A percentile compares a stretch with the other conserved stretches of the same genome.
These are phyloP conservation scores for Engystomops pustulosus DNA, from an alignment of 2,113 vertebrate species.

Conservation along the genomic window DNA sequence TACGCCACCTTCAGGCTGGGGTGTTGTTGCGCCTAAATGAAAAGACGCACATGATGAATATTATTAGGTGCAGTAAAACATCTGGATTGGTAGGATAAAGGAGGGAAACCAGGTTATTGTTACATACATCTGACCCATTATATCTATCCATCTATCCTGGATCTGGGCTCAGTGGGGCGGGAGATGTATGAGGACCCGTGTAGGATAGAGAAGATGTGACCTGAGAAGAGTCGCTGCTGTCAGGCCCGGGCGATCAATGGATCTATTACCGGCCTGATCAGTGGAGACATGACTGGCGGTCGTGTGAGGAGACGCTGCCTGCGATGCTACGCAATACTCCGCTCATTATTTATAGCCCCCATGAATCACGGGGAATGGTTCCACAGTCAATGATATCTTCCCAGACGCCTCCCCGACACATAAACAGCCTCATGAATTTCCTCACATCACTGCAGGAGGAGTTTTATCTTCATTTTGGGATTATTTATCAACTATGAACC, in stretches of 20 bases:
- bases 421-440: background rate
- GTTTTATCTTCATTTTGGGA: background rate
- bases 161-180: background rate
- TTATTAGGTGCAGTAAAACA: too few relatives aligned
- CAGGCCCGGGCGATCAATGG: slow-evolving; percentile 3
- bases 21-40: too few relatives aligned
- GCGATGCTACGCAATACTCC: background rate
- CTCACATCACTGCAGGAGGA: background rate
- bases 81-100: too few relatives aligned
- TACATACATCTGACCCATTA: too few relatives aligned
- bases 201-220: background rate
- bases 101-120: too few relatives aligned
- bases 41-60: too few relatives aligned
- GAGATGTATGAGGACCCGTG: too few relatives aligned
- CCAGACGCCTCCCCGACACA: background rate
- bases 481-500: background rate
- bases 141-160: background rate
- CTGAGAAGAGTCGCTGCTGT: too few relatives aligned
- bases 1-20: too few relatives aligned
- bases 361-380: background rate
- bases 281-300: slow-evolving; percentile 13
- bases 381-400: background rate
- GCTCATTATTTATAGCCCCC: slow-evolving; percentile 20
- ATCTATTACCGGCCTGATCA: background rate
- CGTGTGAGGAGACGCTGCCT: background rate